A percentile compares a stretch with the other conserved stretches of the same genome.
Evolutionary conservation across 2,113 vertebrate genomes (phyloP).

Genomic region (zebrafish (Danio rerio)): DNA sequence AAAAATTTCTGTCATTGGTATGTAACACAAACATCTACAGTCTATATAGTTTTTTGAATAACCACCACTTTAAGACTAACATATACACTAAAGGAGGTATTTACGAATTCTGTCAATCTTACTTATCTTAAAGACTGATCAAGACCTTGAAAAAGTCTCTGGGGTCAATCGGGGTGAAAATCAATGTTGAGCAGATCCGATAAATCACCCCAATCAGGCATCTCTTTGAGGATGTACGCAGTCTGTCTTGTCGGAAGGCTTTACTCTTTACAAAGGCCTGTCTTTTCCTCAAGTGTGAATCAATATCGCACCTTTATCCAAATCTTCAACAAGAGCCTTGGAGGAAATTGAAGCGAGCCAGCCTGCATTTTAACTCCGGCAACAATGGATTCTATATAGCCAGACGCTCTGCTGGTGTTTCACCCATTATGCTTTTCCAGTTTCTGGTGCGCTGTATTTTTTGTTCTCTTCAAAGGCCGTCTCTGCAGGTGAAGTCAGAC

Average conservation of each 20-base stretch:
- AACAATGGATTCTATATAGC: slow-evolving; percentile 5
- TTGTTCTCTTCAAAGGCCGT: slow-evolving; percentile 41
- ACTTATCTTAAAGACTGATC: not conserved
- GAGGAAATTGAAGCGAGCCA: slow-evolving; percentile 34
- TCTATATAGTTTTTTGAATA: not conserved
- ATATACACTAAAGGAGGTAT: not conserved
- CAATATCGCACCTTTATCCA: slow-evolving; percentile 24
- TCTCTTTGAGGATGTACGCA: slow-evolving; percentile 23
- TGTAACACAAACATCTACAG: no score
- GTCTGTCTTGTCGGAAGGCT: not conserved
- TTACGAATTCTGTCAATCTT: not conserved
- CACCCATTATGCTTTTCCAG: slow-evolving; percentile 27
- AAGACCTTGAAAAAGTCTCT: slow-evolving; percentile 29
- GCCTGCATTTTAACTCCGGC: slow-evolving; percentile 1
- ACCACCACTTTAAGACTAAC: not conserved
- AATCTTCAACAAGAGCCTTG: slow-evolving; percentile 5
- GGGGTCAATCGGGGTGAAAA: slow-evolving; percentile 21
- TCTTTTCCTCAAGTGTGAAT: slow-evolving; percentile 17
- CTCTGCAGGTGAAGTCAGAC: slow-evolving; percentile 14
- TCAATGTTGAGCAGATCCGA: slow-evolving; percentile 33
- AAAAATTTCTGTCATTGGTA: no score
- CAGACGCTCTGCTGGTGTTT: slow-evolving; percentile 24
- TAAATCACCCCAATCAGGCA: slow-evolving; percentile 40
- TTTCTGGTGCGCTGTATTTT: not conserved
- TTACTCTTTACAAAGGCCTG: slow-evolving; percentile 10